Evolutionary conservation across 2,888 invertebrate species (phyloP), one percentile per base, ranked within the genome.

Genomic region (Agonum fuliginosum): DNA sequence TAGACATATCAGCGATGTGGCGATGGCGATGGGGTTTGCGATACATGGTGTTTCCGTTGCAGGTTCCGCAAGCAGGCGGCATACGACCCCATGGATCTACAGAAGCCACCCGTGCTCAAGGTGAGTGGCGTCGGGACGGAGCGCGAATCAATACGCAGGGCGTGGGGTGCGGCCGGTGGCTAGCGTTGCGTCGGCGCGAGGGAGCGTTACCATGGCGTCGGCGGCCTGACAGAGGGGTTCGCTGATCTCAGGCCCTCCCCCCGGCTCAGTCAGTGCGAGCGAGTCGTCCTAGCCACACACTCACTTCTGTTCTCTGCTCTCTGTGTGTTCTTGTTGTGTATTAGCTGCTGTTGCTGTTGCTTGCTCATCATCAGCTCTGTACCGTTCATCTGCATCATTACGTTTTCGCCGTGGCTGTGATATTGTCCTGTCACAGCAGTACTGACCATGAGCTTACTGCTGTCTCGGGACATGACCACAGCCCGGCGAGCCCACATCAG

Each of bases 341-440:
- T 12, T 51, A 51, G 51, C 51, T 51, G 51, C 58, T 62, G 14
- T 43, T 58, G 27, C 30, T 27, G 30, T 62, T 62, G 58, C 58
- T 62, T 62, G 30, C 2, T 5, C 67, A 67, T 67, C 67, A 67
- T 20, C 37, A 5, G 27, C 27, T 1, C 10, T 41, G 6, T 17
- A 58, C 27, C 41, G 67, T 4, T 34, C 22, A 67, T 27, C 67
- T 67, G 58, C 20, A 24, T 67, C 62, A 67, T 65, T 34, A 78
- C 73, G 67, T 79, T 73, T 73, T 79, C 78, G 81, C 70, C 81
- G 81, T 88, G 90, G 91, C 93, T 91, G 91, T 93, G 91, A 96
- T 96, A 96, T 96, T 96, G 96, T 96, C 96, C 95, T 95, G 96
- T 96, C 96, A 96, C 96, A 96, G 96, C 96, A 96, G 96, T 96